Evolutionary conservation across 2,888 invertebrate genomes (phyloP), one percentile per base, ranked within the genome.

Genomic region (Anticlea derivata): DNA sequence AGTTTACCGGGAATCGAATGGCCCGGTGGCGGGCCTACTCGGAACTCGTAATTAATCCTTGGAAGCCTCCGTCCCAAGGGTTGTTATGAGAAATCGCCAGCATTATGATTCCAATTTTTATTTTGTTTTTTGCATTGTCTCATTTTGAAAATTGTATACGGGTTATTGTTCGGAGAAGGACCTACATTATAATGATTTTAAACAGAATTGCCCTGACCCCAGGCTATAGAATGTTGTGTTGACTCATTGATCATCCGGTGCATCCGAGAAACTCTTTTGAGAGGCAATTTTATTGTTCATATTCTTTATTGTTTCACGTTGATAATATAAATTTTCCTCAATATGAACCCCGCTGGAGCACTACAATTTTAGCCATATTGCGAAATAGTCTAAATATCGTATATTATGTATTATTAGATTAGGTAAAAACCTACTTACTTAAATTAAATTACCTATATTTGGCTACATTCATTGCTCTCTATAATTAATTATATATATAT

Each of bases 31-130:
- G 83, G 83, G 65, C 79, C 85, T 90, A 90, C 89, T 86, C 82
- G 82, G 89, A 90, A 90, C 86, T 79, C 86, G 81, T 90, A 90
- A 89, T 90, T 89, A 89, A 89, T 89, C 89, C 89, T 83, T 83
- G 83, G 89, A 89, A 88, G 86, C 89, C 89, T 90, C 77, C 86
- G 66, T 84, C 79, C 80, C 80, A 72, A 86, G 85, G 89, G 86
- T 84, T 85, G 87, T 83, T 86, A 81, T 82, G 80, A 87, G 87
- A 87, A 86, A 87, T 85, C 83, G 78, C 80, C 75, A 75, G 71
- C 75, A 75, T 84, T 83, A 82, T 81, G 78, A 75, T 73, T 78
- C 60, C 61, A 75, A 73, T 79, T 82, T 78, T 80, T 78, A 72
- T 73, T n/a, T 70, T 67, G 70, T 77, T 79, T 80, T 83, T 80